These are phyloP conservation scores for Acleris emargana DNA, from an alignment of 2,888 invertebrate genomes.

Conservation along the genomic window DNA sequence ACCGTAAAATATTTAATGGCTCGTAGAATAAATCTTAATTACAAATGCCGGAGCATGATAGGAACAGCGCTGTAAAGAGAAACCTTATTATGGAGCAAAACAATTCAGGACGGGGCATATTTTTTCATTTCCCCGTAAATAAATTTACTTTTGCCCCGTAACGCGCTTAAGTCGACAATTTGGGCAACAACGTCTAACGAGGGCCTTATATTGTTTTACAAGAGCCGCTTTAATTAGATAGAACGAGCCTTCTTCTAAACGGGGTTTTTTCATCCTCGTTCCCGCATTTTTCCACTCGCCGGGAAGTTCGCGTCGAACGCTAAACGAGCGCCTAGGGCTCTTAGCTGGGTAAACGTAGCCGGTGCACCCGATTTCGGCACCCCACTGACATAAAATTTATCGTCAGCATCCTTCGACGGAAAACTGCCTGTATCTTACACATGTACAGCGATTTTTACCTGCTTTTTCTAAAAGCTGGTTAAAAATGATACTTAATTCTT, in stretches of 20 bases:
- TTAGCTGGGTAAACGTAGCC: too few species aligned
- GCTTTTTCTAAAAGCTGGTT: too few species aligned
- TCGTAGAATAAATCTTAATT: slow-evolving; percentile 16
- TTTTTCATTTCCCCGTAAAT: slow-evolving; percentile 35
- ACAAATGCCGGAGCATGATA: neutral
- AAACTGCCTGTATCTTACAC: too few species aligned
- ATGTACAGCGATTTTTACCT: too few species aligned
- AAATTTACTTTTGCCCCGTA: slow-evolving; percentile 30
- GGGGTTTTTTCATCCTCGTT: slow-evolving; percentile 12
- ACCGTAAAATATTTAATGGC: neutral
- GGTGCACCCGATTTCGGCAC: neutral
- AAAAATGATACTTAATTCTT: too few species aligned
- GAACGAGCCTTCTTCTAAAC: slow-evolving; percentile 12
- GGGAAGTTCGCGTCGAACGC: slow-evolving; percentile 6
- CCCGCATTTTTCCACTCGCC: slow-evolving; percentile 11
- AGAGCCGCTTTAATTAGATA: slow-evolving; percentile 33
- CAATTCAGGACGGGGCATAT: slow-evolving; percentile 31
- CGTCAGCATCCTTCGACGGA: too few species aligned
- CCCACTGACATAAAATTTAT: neutral
- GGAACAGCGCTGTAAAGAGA: slow-evolving; percentile 7
- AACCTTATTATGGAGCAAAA: slow-evolving; percentile 16
- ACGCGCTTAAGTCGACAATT: slow-evolving; percentile 34
- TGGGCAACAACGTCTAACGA: slow-evolving; percentile 32
- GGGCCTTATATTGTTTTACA: slow-evolving; percentile 34
- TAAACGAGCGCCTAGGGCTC: neutral